A percentile compares a stretch with the other conserved stretches of the same genome.
Conservation (phyloP, 2,113 vertebrate genomes). For the Naja naja region DNA sequence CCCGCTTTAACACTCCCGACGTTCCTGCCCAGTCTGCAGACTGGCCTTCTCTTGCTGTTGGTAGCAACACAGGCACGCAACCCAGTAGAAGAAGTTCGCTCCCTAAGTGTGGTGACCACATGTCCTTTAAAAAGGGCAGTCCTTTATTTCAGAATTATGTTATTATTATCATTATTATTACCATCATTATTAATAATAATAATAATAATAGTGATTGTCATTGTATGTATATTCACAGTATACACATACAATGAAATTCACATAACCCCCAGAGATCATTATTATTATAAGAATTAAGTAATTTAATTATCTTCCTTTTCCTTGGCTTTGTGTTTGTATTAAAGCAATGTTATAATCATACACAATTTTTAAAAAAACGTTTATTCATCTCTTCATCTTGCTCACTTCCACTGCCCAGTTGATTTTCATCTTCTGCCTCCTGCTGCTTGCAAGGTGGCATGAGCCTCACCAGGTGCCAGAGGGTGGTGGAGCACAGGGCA, state of each 20-base stretch:
- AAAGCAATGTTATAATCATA: not conserved
- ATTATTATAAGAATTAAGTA: not conserved
- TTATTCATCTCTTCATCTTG: not conserved
- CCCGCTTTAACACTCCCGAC: not conserved
- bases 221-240: no score
- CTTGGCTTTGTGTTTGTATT: not conserved
- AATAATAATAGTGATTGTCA: no score
- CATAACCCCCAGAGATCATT: no score
- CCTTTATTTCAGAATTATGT: not conserved
- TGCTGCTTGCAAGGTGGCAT: not conserved
- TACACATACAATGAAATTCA: no score
- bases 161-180: not conserved
- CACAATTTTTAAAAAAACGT: not conserved
- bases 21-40: not conserved
- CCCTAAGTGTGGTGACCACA: not conserved
- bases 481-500: not conserved
- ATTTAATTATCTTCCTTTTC: not conserved
- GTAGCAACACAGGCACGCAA: not conserved
- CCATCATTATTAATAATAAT: no score
- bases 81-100: not conserved
- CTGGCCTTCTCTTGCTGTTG: not conserved
- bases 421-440: not conserved
- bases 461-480: not conserved
- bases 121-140: not conserved
- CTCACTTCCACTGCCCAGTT: not conserved